Conservation (phyloP, 2,797 vertebrate genomes). For the Coluber constrictor region DNA sequence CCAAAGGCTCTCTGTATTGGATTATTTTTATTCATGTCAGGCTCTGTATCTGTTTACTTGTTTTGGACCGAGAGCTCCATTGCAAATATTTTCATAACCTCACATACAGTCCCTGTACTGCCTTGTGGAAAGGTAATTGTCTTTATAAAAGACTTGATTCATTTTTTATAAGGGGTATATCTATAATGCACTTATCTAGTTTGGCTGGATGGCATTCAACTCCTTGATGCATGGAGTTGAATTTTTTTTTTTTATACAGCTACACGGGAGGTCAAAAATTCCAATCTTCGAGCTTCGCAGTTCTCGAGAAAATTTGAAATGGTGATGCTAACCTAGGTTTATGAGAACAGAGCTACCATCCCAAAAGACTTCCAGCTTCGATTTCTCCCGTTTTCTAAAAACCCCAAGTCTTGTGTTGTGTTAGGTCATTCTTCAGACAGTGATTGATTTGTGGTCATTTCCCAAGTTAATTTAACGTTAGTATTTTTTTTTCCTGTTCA, state of each 20-base stretch:
- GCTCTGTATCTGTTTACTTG: neutral
- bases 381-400: neutral
- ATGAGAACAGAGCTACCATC: neutral
- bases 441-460: neutral
- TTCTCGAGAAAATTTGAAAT: rapidly evolving
- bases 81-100: neutral
- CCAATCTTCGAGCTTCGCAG: neutral
- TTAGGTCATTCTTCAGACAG: neutral
- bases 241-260: neutral
- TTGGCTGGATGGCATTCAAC: constrained; percentile 17
- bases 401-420: neutral
- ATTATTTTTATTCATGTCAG: neutral
- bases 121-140: constrained; percentile 11
- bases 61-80: neutral
- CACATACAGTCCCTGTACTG: neutral
- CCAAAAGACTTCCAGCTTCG: neutral
- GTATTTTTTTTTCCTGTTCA: neutral
- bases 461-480: neutral
- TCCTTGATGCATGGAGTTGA: neutral
- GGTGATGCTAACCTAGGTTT: neutral
- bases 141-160: constrained; percentile 13
- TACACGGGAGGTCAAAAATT: neutral
- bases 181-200: neutral
- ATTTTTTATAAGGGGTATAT: constrained; percentile 23
- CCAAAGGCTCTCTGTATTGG: neutral